These are phyloP conservation scores for Plestiodon gilberti DNA, from an alignment of 2,113 vertebrate species.

Conservation along the genomic window DNA sequence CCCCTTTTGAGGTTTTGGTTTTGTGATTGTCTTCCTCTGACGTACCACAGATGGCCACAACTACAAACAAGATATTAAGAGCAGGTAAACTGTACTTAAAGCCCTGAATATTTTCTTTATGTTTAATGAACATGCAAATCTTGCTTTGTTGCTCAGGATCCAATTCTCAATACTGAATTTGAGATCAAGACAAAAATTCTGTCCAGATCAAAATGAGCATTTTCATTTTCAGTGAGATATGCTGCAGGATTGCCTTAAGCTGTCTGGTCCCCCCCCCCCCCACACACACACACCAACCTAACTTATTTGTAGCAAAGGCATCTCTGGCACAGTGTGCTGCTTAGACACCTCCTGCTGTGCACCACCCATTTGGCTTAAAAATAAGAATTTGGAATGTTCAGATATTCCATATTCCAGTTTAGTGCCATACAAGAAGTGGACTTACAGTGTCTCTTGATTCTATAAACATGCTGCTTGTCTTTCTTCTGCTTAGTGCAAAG, in stretches of 20 bases:
- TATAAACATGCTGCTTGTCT: neutral
- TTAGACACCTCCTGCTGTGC: neutral
- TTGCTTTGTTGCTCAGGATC: neutral
- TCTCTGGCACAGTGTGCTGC: neutral
- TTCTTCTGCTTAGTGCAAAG: rapidly evolving
- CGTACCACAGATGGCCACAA: neutral
- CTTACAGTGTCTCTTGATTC: neutral
- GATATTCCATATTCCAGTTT: neutral
- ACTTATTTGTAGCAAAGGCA: neutral
- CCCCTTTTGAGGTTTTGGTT: neutral
- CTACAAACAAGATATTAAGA: neutral
- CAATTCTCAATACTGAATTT: neutral
- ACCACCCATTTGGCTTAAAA: neutral
- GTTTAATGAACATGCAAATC: neutral
- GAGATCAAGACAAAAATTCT: neutral
- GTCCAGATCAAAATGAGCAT: neutral
- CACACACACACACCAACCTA: neutral
- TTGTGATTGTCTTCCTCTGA: neutral
- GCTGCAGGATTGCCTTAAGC: too few species aligned
- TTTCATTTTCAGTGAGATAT: neutral
- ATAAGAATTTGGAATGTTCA: neutral
- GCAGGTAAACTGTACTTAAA: neutral
- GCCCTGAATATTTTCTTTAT: neutral
- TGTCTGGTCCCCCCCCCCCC: too few species aligned
- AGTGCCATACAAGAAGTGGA: neutral